Conservation (phyloP, 1,140 invertebrate genomes). For the Trichomalopsis sarcophagae region DNA sequence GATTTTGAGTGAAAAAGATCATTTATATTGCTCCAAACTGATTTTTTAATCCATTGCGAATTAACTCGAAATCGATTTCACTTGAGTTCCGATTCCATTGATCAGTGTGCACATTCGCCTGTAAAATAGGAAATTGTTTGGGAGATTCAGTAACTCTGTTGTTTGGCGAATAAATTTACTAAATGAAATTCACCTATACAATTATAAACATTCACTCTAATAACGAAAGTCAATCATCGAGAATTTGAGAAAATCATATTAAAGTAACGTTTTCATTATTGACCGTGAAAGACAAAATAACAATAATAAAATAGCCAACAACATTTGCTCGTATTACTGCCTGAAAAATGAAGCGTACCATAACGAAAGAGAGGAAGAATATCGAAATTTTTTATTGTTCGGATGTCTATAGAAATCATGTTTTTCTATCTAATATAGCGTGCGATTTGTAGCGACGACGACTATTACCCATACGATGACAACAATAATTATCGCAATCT, state of each 20-base stretch:
- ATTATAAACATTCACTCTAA: not conserved
- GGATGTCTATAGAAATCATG: slow-evolving; percentile 16
- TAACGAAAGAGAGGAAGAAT: not conserved
- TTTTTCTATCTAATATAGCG: slow-evolving; percentile 23
- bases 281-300: slow-evolving; percentile 1
- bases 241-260: slow-evolving; percentile 34
- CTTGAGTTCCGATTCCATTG: not conserved
- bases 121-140: not conserved
- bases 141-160: not conserved
- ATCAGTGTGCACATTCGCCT: too few relatives aligned
- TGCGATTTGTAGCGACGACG: slow-evolving; percentile 14
- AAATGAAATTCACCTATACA: not conserved
- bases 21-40: not conserved
- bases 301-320: slow-evolving; percentile 1
- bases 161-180: not conserved
- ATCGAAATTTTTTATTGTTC: slow-evolving; percentile 22
- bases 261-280: not conserved
- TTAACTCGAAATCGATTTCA: not conserved
- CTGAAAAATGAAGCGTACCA: slow-evolving; percentile 27
- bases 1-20: not conserved
- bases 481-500: slow-evolving; percentile 14
- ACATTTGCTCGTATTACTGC: slow-evolving; percentile 37
- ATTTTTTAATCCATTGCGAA: not conserved
- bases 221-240: not conserved
- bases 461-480: not conserved